Percentiles rank a stretch among this genome's conserved stretches.
phyloP scores from a whole-genome alignment of 2,888 invertebrate genomes.

The Chaitophorus viminalis region DNA sequence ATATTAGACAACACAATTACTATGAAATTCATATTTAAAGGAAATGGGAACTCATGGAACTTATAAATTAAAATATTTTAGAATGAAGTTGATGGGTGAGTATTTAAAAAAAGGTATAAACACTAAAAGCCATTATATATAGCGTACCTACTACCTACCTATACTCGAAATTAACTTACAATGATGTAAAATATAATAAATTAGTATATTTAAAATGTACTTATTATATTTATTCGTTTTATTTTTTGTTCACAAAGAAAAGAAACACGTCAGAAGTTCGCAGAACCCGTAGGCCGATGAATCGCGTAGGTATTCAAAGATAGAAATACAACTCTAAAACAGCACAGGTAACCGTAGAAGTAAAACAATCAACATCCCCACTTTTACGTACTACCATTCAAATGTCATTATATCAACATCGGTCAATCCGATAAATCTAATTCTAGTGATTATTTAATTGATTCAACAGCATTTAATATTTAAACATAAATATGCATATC shows the following conservation, averaged over 20 bases:
- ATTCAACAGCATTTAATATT: background rate
- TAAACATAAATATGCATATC: background rate
- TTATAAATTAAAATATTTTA: no score
- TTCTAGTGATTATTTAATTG: background rate
- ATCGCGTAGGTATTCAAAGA: constrained; percentile 53
- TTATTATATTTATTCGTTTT: background rate
- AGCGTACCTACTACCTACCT: no score
- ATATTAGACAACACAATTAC: background rate
- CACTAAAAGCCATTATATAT: background rate
- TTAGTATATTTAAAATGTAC: background rate
- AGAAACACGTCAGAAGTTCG: constrained; percentile 40
- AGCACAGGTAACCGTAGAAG: constrained; percentile 29
- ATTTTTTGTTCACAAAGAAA: constrained; percentile 26
- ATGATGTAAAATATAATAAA: background rate
- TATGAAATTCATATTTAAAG: background rate
- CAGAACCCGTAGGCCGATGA: constrained; percentile 50
- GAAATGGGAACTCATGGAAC: background rate
- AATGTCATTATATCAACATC: constrained; percentile 24
- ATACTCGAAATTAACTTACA: no score
- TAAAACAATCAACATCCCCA: constrained; percentile 44
- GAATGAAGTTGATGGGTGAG: background rate
- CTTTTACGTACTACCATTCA: background rate
- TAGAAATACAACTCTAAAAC: constrained; percentile 39
- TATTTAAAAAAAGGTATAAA: background rate
- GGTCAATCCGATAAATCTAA: background rate